These are phyloP conservation scores for Rhopalosiphum padi DNA, from an alignment of 1,140 invertebrate genomes.

Conservation along the genomic window DNA sequence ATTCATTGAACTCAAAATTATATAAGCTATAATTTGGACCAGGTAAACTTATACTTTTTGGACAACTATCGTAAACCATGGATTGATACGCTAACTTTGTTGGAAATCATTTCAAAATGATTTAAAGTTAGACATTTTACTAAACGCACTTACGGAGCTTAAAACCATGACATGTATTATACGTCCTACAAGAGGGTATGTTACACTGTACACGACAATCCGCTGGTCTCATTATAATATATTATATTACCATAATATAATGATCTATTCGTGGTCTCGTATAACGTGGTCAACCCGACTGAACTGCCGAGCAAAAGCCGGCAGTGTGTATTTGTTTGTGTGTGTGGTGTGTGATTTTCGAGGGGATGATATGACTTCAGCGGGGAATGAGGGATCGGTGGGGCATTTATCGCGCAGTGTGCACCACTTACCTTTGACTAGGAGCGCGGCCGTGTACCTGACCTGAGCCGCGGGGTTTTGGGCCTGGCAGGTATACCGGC, in stretches of 20 bases:
- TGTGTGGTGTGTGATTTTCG: not conserved
- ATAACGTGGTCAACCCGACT: not conserved
- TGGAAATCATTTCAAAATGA: not conserved
- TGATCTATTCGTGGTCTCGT: not conserved
- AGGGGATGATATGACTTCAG: not conserved
- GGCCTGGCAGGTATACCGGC: constrained; percentile 83
- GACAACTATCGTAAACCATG: not conserved
- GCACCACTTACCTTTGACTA: constrained; percentile 80
- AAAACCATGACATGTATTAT: not conserved
- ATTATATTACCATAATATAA: not conserved
- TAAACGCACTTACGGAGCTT: not conserved
- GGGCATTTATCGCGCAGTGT: not conserved
- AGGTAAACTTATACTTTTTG: not conserved
- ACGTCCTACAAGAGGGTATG: not conserved
- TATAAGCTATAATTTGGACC: not conserved
- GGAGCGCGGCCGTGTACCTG: constrained; percentile 80
- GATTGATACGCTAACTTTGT: not conserved
- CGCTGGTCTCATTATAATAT: not conserved
- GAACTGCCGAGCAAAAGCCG: not conserved
- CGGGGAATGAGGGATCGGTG: constrained; percentile 10
- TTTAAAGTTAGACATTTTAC: not conserved
- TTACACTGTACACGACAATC: not conserved
- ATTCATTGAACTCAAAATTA: not conserved
- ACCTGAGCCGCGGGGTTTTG: constrained; percentile 79
- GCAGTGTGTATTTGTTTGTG: not conserved